Evolutionary conservation across 2,888 invertebrate genomes (phyloP).

Genomic region (Myopa tessellatipennis): DNA sequence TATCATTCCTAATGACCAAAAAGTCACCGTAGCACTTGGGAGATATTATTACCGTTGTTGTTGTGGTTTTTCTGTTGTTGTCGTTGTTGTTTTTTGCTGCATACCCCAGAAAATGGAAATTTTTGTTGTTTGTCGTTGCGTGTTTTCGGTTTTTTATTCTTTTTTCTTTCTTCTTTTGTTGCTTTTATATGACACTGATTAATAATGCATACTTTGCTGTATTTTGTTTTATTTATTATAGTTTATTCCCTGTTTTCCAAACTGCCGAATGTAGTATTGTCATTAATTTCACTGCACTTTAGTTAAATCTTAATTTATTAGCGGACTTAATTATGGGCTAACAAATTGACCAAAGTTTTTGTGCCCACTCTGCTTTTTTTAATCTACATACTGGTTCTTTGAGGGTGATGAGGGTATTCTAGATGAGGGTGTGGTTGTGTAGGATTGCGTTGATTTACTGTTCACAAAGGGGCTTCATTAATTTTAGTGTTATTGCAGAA

Average conservation of each 20-base stretch:
- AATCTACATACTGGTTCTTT: too few relatives aligned
- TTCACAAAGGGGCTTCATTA: too few relatives aligned
- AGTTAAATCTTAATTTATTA: constrained; percentile 28
- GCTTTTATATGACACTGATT: neutral
- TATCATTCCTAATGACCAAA: too few relatives aligned
- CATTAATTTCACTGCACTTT: constrained; percentile 25
- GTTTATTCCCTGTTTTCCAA: neutral
- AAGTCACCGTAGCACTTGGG: too few relatives aligned
- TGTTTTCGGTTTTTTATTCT: neutral
- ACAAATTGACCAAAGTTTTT: neutral
- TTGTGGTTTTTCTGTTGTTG: neutral
- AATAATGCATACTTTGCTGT: neutral
- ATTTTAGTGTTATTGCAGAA: too few relatives aligned
- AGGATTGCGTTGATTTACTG: too few relatives aligned
- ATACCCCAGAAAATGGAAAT: too few relatives aligned
- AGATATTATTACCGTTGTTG: too few relatives aligned
- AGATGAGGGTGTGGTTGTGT: too few relatives aligned
- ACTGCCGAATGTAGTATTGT: neutral
- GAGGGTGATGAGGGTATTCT: too few relatives aligned
- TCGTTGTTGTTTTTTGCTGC: neutral
- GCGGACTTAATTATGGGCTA: constrained; percentile 26
- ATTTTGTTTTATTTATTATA: neutral
- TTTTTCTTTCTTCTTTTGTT: neutral
- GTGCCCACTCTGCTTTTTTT: neutral
- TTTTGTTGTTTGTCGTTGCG: neutral